Evolutionary conservation across 2,888 invertebrate genomes (phyloP).

Genomic region (Laspeyria flexula): DNA sequence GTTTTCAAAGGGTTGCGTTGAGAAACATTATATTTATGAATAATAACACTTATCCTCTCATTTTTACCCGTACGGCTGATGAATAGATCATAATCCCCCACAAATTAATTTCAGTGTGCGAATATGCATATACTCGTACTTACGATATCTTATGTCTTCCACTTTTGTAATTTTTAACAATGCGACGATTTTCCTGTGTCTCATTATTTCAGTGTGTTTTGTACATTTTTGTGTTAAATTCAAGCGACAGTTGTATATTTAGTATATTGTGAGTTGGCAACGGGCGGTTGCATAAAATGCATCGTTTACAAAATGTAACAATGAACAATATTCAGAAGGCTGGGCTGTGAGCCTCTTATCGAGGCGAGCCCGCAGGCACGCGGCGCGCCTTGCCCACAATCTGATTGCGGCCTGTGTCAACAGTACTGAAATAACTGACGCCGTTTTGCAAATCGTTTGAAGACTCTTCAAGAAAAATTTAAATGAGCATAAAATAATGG

Average conservation of each 20-base stretch:
- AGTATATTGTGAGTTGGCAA: slow-evolving; percentile 14
- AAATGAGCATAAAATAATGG: slow-evolving; percentile 13
- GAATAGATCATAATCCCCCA: background rate
- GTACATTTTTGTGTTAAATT: slow-evolving; percentile 14
- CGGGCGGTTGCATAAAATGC: slow-evolving; percentile 36
- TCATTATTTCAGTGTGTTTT: slow-evolving; percentile 19
- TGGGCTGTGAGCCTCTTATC: slow-evolving; percentile 55
- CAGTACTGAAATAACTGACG: slow-evolving; percentile 40
- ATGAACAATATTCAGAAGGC: slow-evolving; percentile 54
- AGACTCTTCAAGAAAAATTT: slow-evolving; percentile 28
- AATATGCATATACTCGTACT: background rate
- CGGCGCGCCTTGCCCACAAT: slow-evolving; percentile 50
- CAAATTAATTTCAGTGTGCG: background rate
- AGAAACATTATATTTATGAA: background rate
- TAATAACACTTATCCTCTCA: too few relatives aligned
- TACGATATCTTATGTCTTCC: background rate
- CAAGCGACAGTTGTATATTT: slow-evolving; percentile 27
- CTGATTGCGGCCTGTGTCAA: slow-evolving; percentile 55
- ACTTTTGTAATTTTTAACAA: slow-evolving; percentile 3
- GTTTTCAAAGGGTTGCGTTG: background rate
- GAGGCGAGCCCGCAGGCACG: slow-evolving; percentile 44
- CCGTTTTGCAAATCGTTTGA: slow-evolving; percentile 42
- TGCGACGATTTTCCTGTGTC: slow-evolving; percentile 2
- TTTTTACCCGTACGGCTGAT: background rate
- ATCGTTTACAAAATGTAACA: slow-evolving; percentile 48